phyloP scores from a whole-genome alignment of 2,797 vertebrate genomes.

The Zenarchopterus dispar region DNA sequence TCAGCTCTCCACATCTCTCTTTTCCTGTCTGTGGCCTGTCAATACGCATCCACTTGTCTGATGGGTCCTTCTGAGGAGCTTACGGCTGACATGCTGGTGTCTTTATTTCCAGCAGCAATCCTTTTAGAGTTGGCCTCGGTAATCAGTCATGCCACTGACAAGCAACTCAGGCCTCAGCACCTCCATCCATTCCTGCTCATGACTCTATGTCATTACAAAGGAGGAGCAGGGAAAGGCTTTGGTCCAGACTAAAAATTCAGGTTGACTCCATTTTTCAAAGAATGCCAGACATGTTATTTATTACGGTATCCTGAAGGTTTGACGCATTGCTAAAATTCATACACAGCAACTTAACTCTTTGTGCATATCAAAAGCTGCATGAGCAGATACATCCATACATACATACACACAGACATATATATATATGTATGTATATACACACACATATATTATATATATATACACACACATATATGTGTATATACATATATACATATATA shows the following conservation, averaged over 20 bases:
- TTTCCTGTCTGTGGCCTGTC: conserved; percentile 85
- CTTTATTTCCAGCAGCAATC: conserved; percentile 93
- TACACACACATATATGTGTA: no score
- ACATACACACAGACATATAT: no score
- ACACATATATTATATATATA: no score
- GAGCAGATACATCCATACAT: no score
- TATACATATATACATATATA: no score
- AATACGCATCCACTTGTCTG: conserved; percentile 94
- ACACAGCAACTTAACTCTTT: conserved; percentile 15
- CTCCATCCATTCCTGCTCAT: conserved; percentile 62
- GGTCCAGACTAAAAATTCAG: conserved; percentile 47
- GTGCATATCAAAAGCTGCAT: no score
- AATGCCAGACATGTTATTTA: conserved; percentile 39
- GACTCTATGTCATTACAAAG: conserved; percentile 67
- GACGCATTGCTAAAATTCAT: conserved; percentile 23
- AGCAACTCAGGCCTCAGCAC: conserved; percentile 70
- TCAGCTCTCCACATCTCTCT: conserved; percentile 86
- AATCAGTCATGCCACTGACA: conserved; percentile 83
- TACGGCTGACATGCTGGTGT: conserved; percentile 89
- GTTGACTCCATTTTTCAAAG: conserved; percentile 59
- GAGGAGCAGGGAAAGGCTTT: conserved; percentile 30
- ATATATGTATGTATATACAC: no score
- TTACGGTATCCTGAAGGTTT: conserved; percentile 16
- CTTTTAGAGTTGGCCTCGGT: conserved; percentile 86
- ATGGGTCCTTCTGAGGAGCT: conserved; percentile 92